phyloP scores from a whole-genome alignment of 2,113 vertebrate genomes.

The Chinchilla lanigera region DNA sequence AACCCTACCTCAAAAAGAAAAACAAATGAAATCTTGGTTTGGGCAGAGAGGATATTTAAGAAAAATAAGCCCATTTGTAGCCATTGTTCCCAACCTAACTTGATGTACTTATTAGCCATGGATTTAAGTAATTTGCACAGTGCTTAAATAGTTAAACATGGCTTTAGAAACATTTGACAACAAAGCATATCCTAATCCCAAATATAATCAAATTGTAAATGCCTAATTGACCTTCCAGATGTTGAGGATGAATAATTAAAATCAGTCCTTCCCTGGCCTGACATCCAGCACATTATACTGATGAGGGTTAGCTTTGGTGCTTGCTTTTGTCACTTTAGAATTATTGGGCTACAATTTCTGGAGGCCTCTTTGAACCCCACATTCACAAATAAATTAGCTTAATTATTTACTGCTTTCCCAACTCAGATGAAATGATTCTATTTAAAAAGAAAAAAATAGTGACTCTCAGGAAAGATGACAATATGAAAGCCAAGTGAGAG shows the following conservation, averaged over 20 bases:
- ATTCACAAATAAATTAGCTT: conserved; percentile 58
- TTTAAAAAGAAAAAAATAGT: neutral
- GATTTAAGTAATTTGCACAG: conserved; percentile 36
- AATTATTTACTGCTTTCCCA: conserved; percentile 63
- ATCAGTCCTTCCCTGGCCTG: neutral
- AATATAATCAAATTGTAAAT: conserved; percentile 61
- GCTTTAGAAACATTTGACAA: conserved; percentile 58
- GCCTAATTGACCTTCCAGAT: conserved; percentile 72
- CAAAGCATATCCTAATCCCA: conserved; percentile 34
- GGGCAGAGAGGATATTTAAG: neutral
- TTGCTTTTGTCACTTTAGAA: neutral
- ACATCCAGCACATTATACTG: neutral
- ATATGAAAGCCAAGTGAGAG: neutral
- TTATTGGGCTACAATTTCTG: neutral
- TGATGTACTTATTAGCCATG: neutral
- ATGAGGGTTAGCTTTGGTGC: neutral
- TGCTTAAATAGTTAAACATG: conserved; percentile 59
- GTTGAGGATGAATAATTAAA: conserved; percentile 73
- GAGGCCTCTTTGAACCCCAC: conserved; percentile 59
- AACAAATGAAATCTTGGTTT: neutral
- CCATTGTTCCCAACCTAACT: neutral
- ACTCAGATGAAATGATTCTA: neutral
- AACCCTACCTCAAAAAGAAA: neutral
- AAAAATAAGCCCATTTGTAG: neutral
- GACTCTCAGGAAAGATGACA: neutral